Evolutionary conservation across 2,888 invertebrate genomes (phyloP), one percentile per base, ranked within the genome.

Genomic region (Parapristionchus giblindavisi): DNA sequence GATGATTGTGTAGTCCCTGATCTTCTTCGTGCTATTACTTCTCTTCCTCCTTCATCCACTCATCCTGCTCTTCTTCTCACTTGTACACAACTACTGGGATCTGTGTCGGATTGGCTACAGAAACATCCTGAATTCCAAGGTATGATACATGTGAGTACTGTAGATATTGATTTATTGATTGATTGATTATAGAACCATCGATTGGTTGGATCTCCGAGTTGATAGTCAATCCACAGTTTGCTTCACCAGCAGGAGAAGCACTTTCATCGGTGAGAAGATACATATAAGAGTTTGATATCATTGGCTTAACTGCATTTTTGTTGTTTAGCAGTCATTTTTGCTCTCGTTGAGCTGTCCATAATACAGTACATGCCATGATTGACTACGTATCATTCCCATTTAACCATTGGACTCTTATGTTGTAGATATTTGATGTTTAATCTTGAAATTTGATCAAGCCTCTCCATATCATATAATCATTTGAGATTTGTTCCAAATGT

Each of bases 1-100:
- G 96, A 96, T 89, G 94, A 93, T 86, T 94, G 94, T 81, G 93
- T 94, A 68, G 94, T 96, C 73, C 95, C 96, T 17, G 94, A 94
- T 89, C 95, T 98, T 38, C 93, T 97, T 17, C 93, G 94, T 88
- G 94, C 95, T 21, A 94, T 97, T 78, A 90, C 96, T 52, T 92
- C 92, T 80, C 92, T 96, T 88, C 94, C 95, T 0, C 92, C 92
- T 82, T 87, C 86, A 82, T 87, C 86, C n/a, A 92, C 93, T 0
- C 97, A 97, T 88, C 91, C 94, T 40, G 94, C 94, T 0, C 94
- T 98, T 0, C 91, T 94, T 75, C 92, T 73, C 88, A 96, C 96
- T 0, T 94, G 95, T 83, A 92, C 95, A 76, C 86, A 87, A 43
- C 83, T 90, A 61, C 80, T 90, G 24, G 90, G 90, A 40, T 91